Evolutionary conservation across 1,140 invertebrate species (phyloP), one percentile per base, ranked within the genome.

Genomic region (Acromyrmex charruanus): DNA sequence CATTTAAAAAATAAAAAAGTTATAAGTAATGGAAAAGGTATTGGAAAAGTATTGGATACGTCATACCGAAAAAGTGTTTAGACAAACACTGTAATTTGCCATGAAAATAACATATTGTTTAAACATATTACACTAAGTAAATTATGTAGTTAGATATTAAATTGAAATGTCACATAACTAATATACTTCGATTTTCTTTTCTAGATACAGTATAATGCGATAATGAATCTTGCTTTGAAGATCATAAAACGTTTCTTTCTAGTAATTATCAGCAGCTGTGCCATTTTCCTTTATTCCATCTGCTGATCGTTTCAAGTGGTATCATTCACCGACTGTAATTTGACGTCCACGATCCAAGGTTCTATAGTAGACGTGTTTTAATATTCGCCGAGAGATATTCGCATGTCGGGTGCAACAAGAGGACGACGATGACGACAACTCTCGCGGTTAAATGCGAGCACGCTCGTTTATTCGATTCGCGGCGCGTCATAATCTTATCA

Each of bases 401-500:
- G 35, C 55, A 55, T 55, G 16, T 35, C 58, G 21, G 3, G 9
- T 39, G 28, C 49, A 59, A 72, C 12, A 31, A 49, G 10, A 82
- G 18, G 35, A 72, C 10, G 12, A 35, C 51, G 10, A 18, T 21
- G 21, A 16, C 31, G 18, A n/a, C 49, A 10, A 31, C 21, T 44
- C 9, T 66, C 44, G 49, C 31, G 66, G 28, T 81, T 10, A 55
- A 72, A 72, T 55, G 39, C 55, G 55, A 63, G 25, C 55, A 65
- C 14, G 68, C 66, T 74, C 55, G 55, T 84, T 84, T 75, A 84
- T 84, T 84, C 80, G 80, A 84, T 84, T 84, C 80, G 69, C 69
- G 80, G 69, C 55, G 69, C 55, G 69, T 84, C 72, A 63, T 84
- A 84, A 84, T 84, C 80, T 84, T 84, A 84, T 84, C 80, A 84